Conservation (phyloP, 2,888 invertebrate species). For the Volucella zonaria region DNA sequence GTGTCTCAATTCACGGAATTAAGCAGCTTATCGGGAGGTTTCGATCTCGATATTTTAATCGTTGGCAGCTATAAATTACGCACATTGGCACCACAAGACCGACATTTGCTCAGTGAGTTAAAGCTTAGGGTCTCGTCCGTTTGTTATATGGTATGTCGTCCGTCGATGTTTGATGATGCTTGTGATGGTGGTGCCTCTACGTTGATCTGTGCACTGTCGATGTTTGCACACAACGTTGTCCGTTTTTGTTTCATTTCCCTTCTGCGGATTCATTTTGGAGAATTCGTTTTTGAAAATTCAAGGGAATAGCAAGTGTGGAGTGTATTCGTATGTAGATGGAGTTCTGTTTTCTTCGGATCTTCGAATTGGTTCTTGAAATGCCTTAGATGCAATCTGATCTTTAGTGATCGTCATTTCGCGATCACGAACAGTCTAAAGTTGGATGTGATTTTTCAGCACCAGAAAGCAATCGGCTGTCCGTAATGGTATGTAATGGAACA, state of each 20-base stretch:
- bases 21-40: slow-evolving; percentile 71
- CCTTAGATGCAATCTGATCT: slow-evolving; percentile 61
- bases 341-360: not conserved
- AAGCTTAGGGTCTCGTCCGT: slow-evolving; percentile 49
- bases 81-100: slow-evolving; percentile 70
- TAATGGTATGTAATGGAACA: slow-evolving; percentile 49
- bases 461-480: not conserved
- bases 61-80: slow-evolving; percentile 74
- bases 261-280: slow-evolving; percentile 5
- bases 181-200: slow-evolving; percentile 5
- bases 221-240: slow-evolving; percentile 22
- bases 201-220: slow-evolving; percentile 59
- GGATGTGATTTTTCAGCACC: not conserved
- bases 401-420: slow-evolving; percentile 49
- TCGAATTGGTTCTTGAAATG: slow-evolving; percentile 54
- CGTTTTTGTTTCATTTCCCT: not conserved
- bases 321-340: slow-evolving; percentile 7
- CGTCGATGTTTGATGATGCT: slow-evolving; percentile 22
- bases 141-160: not conserved
- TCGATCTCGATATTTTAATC: slow-evolving; percentile 74
- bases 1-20: slow-evolving; percentile 76
- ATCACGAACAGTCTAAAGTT: slow-evolving; percentile 45
- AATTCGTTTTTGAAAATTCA: slow-evolving; percentile 22
- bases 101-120: slow-evolving; percentile 70
- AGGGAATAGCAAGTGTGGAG: slow-evolving; percentile 18